A percentile compares a stretch with the other conserved stretches of the same genome.
Evolutionary conservation across 2,113 vertebrate species (phyloP).

Genomic region (Coptodon rendalli): DNA sequence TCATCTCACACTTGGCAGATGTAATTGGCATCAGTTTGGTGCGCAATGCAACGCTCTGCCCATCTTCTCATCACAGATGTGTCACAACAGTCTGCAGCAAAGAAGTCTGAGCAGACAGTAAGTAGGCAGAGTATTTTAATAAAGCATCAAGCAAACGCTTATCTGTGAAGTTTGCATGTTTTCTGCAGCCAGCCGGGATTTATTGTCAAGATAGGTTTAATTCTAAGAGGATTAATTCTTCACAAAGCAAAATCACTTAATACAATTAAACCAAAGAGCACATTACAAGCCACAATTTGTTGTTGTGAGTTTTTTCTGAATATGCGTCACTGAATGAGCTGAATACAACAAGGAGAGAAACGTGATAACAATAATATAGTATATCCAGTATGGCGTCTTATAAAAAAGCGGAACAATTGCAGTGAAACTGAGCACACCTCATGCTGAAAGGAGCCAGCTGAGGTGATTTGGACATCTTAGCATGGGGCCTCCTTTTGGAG

Average conservation of each 20-base stretch:
- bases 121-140: not conserved
- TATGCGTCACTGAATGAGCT: not conserved
- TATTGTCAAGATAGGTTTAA: not conserved
- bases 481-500: not conserved
- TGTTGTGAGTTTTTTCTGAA: not conserved
- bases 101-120: not conserved
- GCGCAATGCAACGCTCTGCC: not conserved
- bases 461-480: not conserved
- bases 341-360: not conserved
- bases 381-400: not conserved
- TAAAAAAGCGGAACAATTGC: not conserved
- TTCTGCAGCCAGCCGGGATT: not conserved
- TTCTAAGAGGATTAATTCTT: not conserved
- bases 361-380: not conserved
- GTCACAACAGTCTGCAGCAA: not conserved
- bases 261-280: not conserved
- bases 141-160: not conserved
- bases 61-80: not conserved
- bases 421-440: not conserved
- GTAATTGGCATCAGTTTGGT: constrained; percentile 15
- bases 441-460: not conserved
- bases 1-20: not conserved
- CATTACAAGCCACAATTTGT: not conserved
- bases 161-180: not conserved
- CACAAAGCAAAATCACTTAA: not conserved